Conservation (phyloP, 2,888 invertebrate genomes). For the Cordilura impudica region DNA sequence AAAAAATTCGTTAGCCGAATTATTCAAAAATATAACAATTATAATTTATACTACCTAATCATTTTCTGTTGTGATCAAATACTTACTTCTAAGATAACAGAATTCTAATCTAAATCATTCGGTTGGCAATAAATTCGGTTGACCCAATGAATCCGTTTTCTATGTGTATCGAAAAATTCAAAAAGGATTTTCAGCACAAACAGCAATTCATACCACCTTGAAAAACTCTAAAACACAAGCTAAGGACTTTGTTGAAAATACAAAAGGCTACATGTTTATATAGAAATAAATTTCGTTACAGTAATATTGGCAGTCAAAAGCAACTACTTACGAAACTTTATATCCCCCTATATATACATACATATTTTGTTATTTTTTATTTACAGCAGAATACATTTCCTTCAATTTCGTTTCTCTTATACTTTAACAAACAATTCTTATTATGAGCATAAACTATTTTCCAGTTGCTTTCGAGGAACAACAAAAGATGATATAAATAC, state of each 20-base stretch:
- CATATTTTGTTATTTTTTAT: not conserved
- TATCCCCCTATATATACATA: not conserved
- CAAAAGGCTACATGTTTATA: not conserved
- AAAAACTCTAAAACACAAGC: not conserved
- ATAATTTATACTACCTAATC: too few species aligned
- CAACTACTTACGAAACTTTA: not conserved
- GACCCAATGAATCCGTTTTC: too few species aligned
- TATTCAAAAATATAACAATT: too few species aligned
- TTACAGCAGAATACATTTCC: not conserved
- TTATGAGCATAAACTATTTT: constrained; percentile 16
- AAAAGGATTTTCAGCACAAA: too few species aligned
- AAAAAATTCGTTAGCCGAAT: too few species aligned
- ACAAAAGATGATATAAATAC: constrained; percentile 5
- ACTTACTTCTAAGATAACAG: too few species aligned
- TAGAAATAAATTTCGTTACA: not conserved
- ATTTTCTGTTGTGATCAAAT: too few species aligned
- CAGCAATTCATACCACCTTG: too few species aligned
- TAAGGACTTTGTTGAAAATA: not conserved
- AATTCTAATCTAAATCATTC: too few species aligned
- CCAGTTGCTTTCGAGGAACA: not conserved
- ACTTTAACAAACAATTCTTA: not conserved
- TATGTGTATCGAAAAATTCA: too few species aligned
- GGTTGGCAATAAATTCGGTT: too few species aligned
- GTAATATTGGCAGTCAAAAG: constrained; percentile 26
- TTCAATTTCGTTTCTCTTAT: not conserved